These are phyloP conservation scores for Caretta caretta DNA, from an alignment of 2,113 vertebrate species.

Conservation along the genomic window DNA sequence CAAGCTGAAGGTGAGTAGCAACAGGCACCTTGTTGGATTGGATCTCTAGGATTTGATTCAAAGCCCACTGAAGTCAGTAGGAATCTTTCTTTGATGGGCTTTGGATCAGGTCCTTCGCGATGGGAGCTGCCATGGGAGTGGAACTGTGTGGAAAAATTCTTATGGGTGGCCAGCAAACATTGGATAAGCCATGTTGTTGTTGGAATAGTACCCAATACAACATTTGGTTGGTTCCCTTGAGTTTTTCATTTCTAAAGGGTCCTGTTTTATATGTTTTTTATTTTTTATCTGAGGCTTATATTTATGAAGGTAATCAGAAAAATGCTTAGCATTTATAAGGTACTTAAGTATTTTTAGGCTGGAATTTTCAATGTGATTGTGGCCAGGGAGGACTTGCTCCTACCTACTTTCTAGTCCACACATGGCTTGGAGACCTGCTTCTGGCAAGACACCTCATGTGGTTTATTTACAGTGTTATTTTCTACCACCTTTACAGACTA, in stretches of 20 bases:
- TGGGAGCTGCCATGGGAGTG: not conserved
- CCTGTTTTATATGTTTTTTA: not conserved
- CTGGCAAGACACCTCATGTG: no score
- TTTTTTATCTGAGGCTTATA: constrained; percentile 10
- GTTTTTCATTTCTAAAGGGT: constrained; percentile 7
- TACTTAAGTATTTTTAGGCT: not conserved
- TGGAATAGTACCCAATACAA: constrained; percentile 12
- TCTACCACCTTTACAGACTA: no score
- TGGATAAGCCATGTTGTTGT: not conserved
- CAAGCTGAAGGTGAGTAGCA: no score
- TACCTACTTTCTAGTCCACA: no score
- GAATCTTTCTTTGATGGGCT: not conserved
- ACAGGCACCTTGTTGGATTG: no score
- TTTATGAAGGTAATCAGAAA: not conserved
- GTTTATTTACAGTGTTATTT: no score
- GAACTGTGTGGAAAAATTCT: constrained; percentile 8
- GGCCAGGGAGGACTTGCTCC: no score
- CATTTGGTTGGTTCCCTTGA: not conserved
- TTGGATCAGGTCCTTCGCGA: not conserved
- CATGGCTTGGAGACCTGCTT: no score
- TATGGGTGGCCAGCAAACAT: constrained; percentile 35
- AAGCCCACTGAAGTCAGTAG: not conserved
- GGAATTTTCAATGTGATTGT: not conserved
- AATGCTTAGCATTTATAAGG: not conserved
- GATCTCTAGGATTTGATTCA: no score